Base-by-base conservation (phyloP, 2,888 invertebrate species). In the Chloroclystis v-ata region DNA sequence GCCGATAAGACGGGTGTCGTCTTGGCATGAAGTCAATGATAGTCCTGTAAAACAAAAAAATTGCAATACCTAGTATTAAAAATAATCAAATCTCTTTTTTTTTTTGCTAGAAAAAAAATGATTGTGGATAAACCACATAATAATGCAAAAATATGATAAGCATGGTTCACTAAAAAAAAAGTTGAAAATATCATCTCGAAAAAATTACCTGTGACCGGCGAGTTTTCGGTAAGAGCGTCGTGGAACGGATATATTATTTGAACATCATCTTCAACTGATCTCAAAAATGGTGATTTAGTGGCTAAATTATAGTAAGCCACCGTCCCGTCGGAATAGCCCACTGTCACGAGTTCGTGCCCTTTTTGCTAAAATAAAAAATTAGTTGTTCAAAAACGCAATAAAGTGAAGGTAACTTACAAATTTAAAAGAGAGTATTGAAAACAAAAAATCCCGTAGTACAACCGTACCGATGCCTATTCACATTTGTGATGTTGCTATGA, bases 291-390 rank as follows among this genome's bases (percentile, higher is more conserved):
- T 0, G 92, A 91, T 10, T 82, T 73, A 1, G 77, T 78, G 0
- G 67, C 72, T 11, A 94, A 60, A 67, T 93, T 88, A 82, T 90
- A 94, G n/a, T 91, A 69, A 2, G 90, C 92, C 1, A 91, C 87
- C 24, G 90, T 82, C 0, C 94, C 94, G 66, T 92, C 91, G 0
- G 91, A 84, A 64, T 92, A 93, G 1, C 93, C 93, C 1, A 91
- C 93, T n/a, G 89, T 88, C 35, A 94, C 73, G 25, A 82, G 75
- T 6, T 77, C 75, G 60, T 91, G 90, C 0, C 83, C 89, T 56
- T 76, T 75, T 71, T 85, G 81, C 90, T 91, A 61, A 16, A 82
- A 80, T 48, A 49, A 43, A 53, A 49, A 20, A 20, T 20, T 20
- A 20, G 2, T 20, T 20, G n/a, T n/a, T n/a, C n/a, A n/a, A n/a